Base-by-base conservation (phyloP, 1,140 invertebrate genomes). In the Nymphalis io region DNA sequence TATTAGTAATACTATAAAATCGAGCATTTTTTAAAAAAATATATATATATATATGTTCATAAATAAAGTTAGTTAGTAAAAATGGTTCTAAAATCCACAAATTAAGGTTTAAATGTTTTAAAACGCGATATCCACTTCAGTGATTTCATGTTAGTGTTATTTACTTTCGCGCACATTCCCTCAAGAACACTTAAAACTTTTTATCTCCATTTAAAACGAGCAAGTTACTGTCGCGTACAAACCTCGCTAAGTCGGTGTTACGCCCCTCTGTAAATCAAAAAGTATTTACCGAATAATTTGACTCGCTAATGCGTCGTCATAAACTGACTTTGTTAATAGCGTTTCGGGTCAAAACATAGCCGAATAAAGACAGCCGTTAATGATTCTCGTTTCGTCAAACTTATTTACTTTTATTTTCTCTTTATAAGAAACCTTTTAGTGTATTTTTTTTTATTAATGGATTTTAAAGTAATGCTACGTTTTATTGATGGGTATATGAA, bases 201-300 rank as follows among this genome's bases (percentile, higher is more conserved):
- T 68, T 68, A 48, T 68, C 38, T 68, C 33, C 38, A 44, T 53
- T 62, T 68, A 57, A 62, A 44, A n/a, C 67, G 48, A 15, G 48
- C 12, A 20, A 51, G 46, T 51, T 23, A 62, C 48, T 60, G 60
- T 68, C 67, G 59, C 39, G 15, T 18, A 57, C 60, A 62, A 65
- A 57, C 59, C 67, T 33, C 38, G 46, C 66, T 58, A 63, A 69
- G 51, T 20, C 48, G 33, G 15, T 38, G 64, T 59, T 20, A 58
- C 55, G 44, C 66, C 51, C 60, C 51, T 53, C 60, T 59, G 76
- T 84, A 78, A 81, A 82, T 82, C 80, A 82, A 75, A 80, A 81
- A 82, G 78, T 80, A 75, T 78, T 82, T 78, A 81, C 60, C 72
- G 66, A 65, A 65, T 71, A 79, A 81, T 79, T 77, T 79, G 74